Percentiles rank a stretch among this genome's conserved stretches.
Conservation (phyloP, 2,113 vertebrate genomes). For the Todiramphus chloris region DNA sequence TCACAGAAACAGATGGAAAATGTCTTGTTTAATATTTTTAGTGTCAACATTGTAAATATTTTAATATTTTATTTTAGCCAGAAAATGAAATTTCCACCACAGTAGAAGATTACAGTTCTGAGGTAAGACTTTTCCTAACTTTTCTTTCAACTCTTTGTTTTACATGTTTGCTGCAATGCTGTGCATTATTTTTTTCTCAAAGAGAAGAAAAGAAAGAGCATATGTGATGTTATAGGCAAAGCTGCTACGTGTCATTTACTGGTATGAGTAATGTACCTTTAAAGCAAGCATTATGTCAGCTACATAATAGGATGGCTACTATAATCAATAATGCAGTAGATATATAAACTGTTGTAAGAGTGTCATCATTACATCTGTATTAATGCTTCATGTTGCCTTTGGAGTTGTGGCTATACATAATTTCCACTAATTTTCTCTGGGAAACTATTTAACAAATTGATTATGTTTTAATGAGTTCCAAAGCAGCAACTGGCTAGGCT, state of each 20-base stretch:
- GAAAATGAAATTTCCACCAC: conserved; percentile 94
- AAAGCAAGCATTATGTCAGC: neutral
- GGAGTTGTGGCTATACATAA: neutral
- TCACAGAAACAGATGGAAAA: neutral
- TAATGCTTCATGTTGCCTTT: neutral
- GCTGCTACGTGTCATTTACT: neutral
- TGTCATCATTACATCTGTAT: neutral
- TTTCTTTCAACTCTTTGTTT: neutral
- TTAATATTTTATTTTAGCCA: conserved; percentile 78
- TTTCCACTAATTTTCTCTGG: neutral
- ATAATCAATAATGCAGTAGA: neutral
- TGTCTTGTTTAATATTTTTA: neutral
- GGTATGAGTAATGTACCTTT: neutral
- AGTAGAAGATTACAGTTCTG: conserved; percentile 93
- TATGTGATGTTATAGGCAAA: neutral
- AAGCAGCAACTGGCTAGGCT: neutral
- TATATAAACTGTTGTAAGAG: neutral
- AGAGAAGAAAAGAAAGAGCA: neutral
- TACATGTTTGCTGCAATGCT: neutral
- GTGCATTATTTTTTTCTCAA: neutral
- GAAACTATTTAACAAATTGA: neutral
- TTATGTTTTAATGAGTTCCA: neutral
- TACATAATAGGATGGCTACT: neutral
- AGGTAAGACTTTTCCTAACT: conserved; percentile 81
- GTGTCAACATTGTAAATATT: conserved; percentile 37